Conservation (phyloP, 2,113 vertebrate species). For the Nyctibius bracteatus region DNA sequence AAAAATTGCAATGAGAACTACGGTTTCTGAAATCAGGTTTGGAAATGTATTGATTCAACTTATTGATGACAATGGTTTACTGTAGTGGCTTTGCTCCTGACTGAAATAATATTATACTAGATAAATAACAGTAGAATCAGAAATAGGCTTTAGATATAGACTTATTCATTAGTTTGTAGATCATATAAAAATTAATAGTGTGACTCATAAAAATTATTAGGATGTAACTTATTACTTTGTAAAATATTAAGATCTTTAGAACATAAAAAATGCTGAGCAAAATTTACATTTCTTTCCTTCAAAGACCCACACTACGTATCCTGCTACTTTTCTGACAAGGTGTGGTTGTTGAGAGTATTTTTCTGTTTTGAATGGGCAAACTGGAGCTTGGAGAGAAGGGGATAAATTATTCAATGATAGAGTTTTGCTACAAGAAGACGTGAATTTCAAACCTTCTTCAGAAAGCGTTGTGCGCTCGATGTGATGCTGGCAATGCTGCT, state of each 20-base stretch:
- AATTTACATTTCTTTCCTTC: not conserved
- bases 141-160: not conserved
- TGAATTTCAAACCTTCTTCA: not conserved
- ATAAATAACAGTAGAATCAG: not conserved
- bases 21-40: not conserved
- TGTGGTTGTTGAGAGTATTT: not conserved
- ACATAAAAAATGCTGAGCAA: not conserved
- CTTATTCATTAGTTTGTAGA: not conserved
- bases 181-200: not conserved
- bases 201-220: not conserved
- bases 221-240: not conserved
- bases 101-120: not conserved
- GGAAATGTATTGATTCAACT: not conserved
- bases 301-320: not conserved
- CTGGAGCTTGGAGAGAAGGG: not conserved
- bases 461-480: not conserved
- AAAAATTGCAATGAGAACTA: not conserved
- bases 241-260: not conserved
- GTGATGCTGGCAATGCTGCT: not conserved
- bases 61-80: not conserved
- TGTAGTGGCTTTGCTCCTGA: not conserved
- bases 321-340: not conserved
- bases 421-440: not conserved
- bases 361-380: not conserved
- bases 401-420: not conserved